Evolutionary conservation across 2,888 invertebrate genomes (phyloP), one percentile per base, ranked within the genome.

Genomic region (Lysandra bellargus): DNA sequence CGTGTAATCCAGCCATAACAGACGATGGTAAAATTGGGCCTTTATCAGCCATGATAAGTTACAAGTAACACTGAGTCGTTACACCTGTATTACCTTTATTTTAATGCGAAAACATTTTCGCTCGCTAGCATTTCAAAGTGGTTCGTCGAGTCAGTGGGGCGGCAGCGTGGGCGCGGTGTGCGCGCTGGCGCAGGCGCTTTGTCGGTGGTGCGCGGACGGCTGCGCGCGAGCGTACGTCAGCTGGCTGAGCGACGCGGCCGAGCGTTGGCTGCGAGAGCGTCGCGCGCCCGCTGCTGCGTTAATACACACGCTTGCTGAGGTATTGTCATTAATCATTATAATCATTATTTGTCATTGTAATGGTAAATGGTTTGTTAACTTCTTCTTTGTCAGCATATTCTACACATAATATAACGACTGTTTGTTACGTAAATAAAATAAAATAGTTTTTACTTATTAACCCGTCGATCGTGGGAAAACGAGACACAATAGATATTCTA

Each of bases 241-340:
- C 80, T 98, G 98, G 98, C 93, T 98, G 78, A 93, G 95, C 81
- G 94, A 81, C 72, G 95, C 85, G 92, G 96, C 83, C 94, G 96
- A 78, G 88, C 90, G 80, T 88, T 94, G 85, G 95, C 94, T 82
- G 87, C 94, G 83, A 64, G 85, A 94, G 91, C 80, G 87, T 88
- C 80, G 85, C 84, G 88, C 86, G 86, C 93, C 86, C 78, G 87
- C 91, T 79, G 93, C 93, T 79, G 90, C 93, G 79, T 88, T 96
- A 83, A 93, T 97, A 78, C 97, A 98, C 84, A 97, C 97, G 81
- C 96, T 98, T 74, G 97, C 98, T 4, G 96, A 98, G 64, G 97
- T 98, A 61, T 81, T 82, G 82, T 78, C 49, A 37, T 61, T 33
- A 49, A 9, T 2, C 9, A 49, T 49, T 2, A 49, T 49, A 12